Percentiles rank a stretch among this genome's conserved stretches.
Evolutionary conservation across 2,797 vertebrate species (phyloP).

Genomic region (Schizothorax lantsangensis): DNA sequence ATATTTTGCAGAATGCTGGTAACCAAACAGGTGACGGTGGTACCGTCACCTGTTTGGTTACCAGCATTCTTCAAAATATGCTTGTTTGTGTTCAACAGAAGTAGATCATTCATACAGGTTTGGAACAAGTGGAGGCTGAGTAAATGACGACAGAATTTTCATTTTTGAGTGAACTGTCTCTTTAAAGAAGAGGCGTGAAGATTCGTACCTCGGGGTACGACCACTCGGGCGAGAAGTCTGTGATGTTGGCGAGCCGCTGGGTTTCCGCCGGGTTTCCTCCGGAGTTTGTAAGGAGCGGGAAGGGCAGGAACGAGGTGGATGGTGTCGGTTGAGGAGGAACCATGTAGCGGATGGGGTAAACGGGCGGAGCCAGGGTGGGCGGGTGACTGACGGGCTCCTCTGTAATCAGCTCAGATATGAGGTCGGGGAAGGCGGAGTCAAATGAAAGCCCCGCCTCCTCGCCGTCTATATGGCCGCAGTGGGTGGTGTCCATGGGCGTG

Average conservation of each 20-base stretch:
- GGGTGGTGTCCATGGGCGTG: conserved; percentile 74
- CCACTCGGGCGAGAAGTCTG: conserved; percentile 91
- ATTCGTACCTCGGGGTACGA: conserved; percentile 85
- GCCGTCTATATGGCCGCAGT: conserved; percentile 50
- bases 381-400: conserved; percentile 64
- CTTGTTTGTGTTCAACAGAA: too few species aligned
- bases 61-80: too few species aligned
- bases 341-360: conserved; percentile 72
- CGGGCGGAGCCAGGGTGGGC: conserved; percentile 41
- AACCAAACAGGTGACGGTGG: too few species aligned
- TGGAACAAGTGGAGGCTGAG: too few species aligned
- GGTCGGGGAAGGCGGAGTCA: conserved; percentile 86
- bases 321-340: conserved; percentile 75
- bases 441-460: conserved; percentile 78
- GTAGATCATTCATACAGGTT: too few species aligned
- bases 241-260: conserved; percentile 77
- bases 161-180: too few species aligned
- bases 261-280: conserved; percentile 41
- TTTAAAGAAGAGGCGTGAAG: not conserved
- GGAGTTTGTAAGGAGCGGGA: conserved; percentile 66
- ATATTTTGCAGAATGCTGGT: too few species aligned
- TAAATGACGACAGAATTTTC: too few species aligned
- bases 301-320: conserved; percentile 71
- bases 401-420: conserved; percentile 85
- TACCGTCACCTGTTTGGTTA: too few species aligned